Percentiles rank a stretch among this genome's conserved stretches.
phyloP scores from a whole-genome alignment of 2,888 invertebrate genomes.

The Morpho deidamia region DNA sequence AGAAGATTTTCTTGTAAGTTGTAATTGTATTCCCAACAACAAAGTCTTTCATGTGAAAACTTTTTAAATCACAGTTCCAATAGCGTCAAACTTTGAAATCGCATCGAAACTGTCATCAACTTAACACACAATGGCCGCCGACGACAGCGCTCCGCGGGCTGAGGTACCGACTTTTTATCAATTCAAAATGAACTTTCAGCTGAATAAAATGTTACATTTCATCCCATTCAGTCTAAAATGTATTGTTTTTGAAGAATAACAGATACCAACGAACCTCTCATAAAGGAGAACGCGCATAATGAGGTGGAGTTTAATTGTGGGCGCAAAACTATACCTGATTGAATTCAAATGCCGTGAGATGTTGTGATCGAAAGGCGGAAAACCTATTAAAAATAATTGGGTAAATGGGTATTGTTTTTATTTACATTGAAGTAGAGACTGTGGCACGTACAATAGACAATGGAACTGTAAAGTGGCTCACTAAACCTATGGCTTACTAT shows the following conservation, averaged over 20 bases:
- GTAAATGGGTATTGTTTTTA: too few species aligned
- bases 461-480: too few species aligned
- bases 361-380: background rate
- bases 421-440: too few species aligned
- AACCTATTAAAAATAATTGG: too few species aligned
- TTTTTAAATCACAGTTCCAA: constrained; percentile 15
- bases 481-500: background rate
- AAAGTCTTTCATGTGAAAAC: constrained; percentile 10
- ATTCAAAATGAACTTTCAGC: constrained; percentile 18
- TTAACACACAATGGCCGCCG: constrained; percentile 6
- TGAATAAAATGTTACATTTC: constrained; percentile 19
- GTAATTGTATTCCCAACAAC: constrained; percentile 5
- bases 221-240: constrained; percentile 12
- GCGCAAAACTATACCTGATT: constrained; percentile 1
- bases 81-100: constrained; percentile 12
- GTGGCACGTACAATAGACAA: too few species aligned
- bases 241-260: constrained; percentile 11
- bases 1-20: background rate
- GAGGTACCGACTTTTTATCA: constrained; percentile 19
- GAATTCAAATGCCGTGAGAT: background rate
- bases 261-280: constrained; percentile 1
- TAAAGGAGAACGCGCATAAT: constrained; percentile 6
- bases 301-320: constrained; percentile 11
- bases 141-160: constrained; percentile 9
- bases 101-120: constrained; percentile 14